Evolutionary conservation across 2,888 invertebrate species (phyloP), one percentile per base, ranked within the genome.

Genomic region (Philonicus albiceps): DNA sequence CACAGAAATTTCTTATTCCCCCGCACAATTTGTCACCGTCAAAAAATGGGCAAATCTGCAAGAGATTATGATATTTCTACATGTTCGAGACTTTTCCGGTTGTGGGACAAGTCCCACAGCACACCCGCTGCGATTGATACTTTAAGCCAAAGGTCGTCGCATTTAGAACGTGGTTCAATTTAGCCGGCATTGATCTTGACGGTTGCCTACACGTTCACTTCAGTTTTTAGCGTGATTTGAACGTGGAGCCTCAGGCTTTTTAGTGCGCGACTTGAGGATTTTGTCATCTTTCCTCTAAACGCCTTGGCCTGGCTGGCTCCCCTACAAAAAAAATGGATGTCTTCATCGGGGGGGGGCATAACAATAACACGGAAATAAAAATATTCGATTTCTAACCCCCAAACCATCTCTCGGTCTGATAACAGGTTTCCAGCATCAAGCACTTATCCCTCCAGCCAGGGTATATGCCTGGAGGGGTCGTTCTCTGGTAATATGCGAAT

Each of bases 301-400:
- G 22, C n/a, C 34, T 76, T 37, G 49, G 49, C 40, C 49, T 5
- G 49, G 7, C 40, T 73, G 30, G 11, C 64, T 64, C 81, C 64
- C 64, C 37, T 19, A n/a, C n/a, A n/a, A n/a, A n/a, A 31, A 34
- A 53, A 84, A 73, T 73, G 27, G 81, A 81, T 81, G 81, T 53
- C 72, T 40, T 22, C 22, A 11, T 30, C 40, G 16, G 64, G 81
- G 37, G 16, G 64, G 81, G 37, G 73, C 40, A 84, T 84, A 72
- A 84, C 84, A 84, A 84, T 84, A 84, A 84, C 84, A 84, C 73
- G 73, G 73, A 84, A 84, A 84, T 84, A 84, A 84, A 84, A 84
- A 84, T 84, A 84, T 84, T 84, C 84, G 84, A 84, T 84, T 84
- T 73, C 27, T 73, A 19, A 6, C 73, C 40, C n/a, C 31, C n/a